These are phyloP conservation scores for Chloromyia formosa DNA, from an alignment of 2,888 invertebrate species.

Conservation along the genomic window DNA sequence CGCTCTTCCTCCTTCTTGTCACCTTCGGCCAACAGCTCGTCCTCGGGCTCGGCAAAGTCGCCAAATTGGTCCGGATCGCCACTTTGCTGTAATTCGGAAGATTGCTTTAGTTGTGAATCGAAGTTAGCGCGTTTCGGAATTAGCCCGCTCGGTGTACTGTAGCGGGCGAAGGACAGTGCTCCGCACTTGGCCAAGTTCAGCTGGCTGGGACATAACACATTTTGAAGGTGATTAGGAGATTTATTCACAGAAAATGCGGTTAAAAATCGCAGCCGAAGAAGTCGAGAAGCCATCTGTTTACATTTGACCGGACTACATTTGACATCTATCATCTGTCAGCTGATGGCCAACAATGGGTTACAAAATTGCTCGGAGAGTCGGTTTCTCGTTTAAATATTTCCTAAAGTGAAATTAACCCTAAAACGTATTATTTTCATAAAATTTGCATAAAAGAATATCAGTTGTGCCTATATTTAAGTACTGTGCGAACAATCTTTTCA, in stretches of 20 bases:
- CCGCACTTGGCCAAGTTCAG: no score
- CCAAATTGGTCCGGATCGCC: slow-evolving; percentile 50
- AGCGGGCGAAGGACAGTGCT: background rate
- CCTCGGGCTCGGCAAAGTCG: slow-evolving; percentile 17
- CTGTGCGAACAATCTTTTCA: no score
- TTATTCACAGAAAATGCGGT: background rate
- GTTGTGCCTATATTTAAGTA: no score
- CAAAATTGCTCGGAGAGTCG: no score
- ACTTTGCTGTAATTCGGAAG: background rate
- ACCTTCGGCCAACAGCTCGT: slow-evolving; percentile 65
- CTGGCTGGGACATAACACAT: no score
- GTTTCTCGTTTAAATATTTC: no score
- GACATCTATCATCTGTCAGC: background rate
- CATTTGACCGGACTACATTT: slow-evolving; percentile 6
- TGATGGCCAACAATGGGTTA: slow-evolving; percentile 3
- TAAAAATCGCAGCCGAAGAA: background rate
- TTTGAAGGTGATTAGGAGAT: no score
- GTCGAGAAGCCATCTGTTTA: slow-evolving; percentile 27
- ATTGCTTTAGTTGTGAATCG: slow-evolving; percentile 5
- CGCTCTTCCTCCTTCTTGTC: slow-evolving; percentile 71
- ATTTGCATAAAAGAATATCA: no score
- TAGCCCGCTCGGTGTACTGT: background rate
- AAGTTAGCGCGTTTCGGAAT: slow-evolving; percentile 10
- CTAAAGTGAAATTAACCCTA: no score
- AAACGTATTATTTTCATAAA: no score